phyloP scores from a whole-genome alignment of 2,888 invertebrate species.

The Leistus spinibarbis region DNA sequence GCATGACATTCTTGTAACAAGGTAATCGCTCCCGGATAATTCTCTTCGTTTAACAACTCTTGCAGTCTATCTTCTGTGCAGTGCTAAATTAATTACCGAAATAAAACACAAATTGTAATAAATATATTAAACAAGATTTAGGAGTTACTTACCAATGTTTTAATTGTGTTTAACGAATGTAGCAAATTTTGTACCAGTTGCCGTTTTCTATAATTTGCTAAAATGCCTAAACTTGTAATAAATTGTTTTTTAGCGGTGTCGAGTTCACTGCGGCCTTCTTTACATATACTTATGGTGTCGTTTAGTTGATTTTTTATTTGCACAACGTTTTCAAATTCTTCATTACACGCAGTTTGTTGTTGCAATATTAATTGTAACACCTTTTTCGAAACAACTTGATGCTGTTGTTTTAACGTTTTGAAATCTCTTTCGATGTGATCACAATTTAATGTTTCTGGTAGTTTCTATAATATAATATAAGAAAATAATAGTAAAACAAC shows the following conservation, averaged over 20 bases:
- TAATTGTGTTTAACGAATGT: constrained; percentile 78
- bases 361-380: constrained; percentile 91
- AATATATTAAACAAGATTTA: constrained; percentile 5
- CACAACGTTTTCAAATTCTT: constrained; percentile 80
- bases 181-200: constrained; percentile 82
- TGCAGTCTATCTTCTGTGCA: constrained; percentile 85
- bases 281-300: constrained; percentile 73
- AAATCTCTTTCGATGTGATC: constrained; percentile 77
- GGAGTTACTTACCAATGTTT: constrained; percentile 68
- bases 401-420: constrained; percentile 75
- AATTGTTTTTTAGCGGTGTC: constrained; percentile 80
- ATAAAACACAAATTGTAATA: not conserved
- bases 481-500: not conserved
- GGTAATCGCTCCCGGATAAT: constrained; percentile 90
- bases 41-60: constrained; percentile 79
- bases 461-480: constrained; percentile 61
- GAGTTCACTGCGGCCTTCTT: constrained; percentile 73
- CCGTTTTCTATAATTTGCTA: constrained; percentile 89
- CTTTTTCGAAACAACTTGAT: constrained; percentile 90
- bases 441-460: constrained; percentile 68
- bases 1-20: constrained; percentile 86
- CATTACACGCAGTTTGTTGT: constrained; percentile 85
- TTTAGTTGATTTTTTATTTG: constrained; percentile 73
- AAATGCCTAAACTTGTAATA: constrained; percentile 84
- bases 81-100: constrained; percentile 60